Conservation (phyloP, 2,113 vertebrate species). For the Genyomyrus donnyi region DNA sequence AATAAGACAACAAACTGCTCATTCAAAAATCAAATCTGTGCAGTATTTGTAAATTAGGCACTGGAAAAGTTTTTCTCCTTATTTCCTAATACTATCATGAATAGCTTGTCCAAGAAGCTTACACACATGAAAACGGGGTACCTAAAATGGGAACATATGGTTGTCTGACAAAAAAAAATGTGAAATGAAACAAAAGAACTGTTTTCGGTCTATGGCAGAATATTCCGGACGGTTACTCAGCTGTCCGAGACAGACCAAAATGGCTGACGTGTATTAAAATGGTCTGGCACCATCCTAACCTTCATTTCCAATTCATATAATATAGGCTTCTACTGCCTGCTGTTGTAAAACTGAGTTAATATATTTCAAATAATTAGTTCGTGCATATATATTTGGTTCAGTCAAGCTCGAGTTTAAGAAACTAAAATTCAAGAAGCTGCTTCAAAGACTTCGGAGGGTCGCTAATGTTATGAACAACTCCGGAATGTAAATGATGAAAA, state of each 20-base stretch:
- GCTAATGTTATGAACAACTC: background rate
- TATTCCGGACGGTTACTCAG: background rate
- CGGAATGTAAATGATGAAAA: background rate
- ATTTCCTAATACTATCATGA: background rate
- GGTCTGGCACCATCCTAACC: background rate
- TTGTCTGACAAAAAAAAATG: background rate
- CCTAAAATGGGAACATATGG: background rate
- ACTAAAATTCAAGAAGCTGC: background rate
- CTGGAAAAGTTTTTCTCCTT: background rate
- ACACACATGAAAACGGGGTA: background rate
- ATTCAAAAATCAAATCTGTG: background rate
- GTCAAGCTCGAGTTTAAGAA: background rate
- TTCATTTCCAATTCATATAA: background rate
- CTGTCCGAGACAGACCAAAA: background rate
- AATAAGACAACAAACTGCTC: background rate
- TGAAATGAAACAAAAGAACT: background rate
- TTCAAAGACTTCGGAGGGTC: background rate
- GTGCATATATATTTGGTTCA: background rate
- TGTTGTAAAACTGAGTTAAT: background rate
- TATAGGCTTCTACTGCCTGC: background rate
- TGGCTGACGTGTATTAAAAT: background rate
- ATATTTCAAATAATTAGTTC: background rate
- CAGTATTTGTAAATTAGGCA: background rate
- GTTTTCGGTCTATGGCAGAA: background rate
- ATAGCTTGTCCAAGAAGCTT: background rate